Percentiles rank a stretch among this genome's conserved stretches.
phyloP scores from a whole-genome alignment of 2,888 invertebrate species.

The Eudemis profundana region DNA sequence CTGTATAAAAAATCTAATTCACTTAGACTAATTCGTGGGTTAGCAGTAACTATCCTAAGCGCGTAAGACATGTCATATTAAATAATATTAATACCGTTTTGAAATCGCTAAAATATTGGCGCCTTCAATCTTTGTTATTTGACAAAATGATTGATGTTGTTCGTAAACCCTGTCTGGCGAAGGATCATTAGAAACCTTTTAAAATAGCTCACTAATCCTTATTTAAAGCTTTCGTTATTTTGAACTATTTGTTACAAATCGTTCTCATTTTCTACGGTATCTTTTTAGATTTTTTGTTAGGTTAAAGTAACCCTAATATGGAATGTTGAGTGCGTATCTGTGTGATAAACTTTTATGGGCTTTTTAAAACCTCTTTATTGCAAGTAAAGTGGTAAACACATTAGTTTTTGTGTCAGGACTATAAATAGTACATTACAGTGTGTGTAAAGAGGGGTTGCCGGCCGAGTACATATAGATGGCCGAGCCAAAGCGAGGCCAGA shows the following conservation, averaged over 20 bases:
- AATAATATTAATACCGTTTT: constrained; percentile 3
- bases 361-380: not conserved
- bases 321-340: not conserved
- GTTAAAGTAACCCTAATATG: not conserved
- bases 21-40: no score
- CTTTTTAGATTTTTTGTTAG: not conserved
- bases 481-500: no score
- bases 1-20: no score
- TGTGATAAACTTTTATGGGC: not conserved
- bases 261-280: not conserved
- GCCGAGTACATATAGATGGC: no score
- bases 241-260: not conserved
- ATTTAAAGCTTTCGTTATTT: not conserved
- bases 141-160: constrained; percentile 27
- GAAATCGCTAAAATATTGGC: constrained; percentile 27
- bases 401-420: no score
- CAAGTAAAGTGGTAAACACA: no score
- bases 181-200: constrained; percentile 16
- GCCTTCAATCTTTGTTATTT: constrained; percentile 17
- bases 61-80: no score
- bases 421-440: no score
- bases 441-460: no score
- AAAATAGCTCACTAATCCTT: not conserved
- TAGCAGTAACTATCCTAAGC: no score
- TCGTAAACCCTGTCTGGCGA: not conserved